Conservation (phyloP, 2,888 invertebrate genomes). For the Acleris cristana region DNA sequence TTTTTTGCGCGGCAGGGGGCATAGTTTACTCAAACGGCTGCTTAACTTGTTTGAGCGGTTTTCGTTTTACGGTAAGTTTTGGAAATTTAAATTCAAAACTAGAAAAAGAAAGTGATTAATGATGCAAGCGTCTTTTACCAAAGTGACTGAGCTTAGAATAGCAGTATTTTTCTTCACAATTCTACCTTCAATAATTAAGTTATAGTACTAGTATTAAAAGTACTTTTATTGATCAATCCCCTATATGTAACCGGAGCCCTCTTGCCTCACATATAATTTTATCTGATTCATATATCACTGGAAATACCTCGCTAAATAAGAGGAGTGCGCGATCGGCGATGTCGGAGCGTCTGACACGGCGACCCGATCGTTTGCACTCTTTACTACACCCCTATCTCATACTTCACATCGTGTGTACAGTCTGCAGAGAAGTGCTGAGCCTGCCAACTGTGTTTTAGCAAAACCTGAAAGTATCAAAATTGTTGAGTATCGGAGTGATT, state of each 20-base stretch:
- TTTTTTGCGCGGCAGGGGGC: conserved; percentile 54
- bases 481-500: too few species aligned
- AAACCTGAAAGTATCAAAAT: too few species aligned
- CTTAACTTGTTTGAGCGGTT: conserved; percentile 16
- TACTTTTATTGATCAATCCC: neutral
- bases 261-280: neutral
- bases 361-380: conserved; percentile 81
- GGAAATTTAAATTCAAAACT: neutral
- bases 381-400: conserved; percentile 79
- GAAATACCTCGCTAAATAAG: conserved; percentile 44
- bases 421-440: conserved; percentile 45
- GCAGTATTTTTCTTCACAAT: too few species aligned
- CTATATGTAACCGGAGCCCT: neutral
- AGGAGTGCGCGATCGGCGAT: conserved; percentile 70
- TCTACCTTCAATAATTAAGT: too few species aligned
- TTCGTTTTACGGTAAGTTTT: conserved; percentile 9
- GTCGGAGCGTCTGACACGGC: conserved; percentile 73
- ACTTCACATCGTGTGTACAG: conserved; percentile 64
- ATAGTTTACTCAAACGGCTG: conserved; percentile 50
- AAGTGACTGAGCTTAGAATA: too few species aligned
- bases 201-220: too few species aligned
- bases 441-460: too few species aligned
- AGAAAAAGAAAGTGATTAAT: too few species aligned
- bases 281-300: conserved; percentile 28
- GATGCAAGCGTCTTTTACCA: too few species aligned